A percentile compares a stretch with the other conserved stretches of the same genome.
Conservation (phyloP, 2,797 vertebrate genomes). For the Platyrinchus mystaceus region DNA sequence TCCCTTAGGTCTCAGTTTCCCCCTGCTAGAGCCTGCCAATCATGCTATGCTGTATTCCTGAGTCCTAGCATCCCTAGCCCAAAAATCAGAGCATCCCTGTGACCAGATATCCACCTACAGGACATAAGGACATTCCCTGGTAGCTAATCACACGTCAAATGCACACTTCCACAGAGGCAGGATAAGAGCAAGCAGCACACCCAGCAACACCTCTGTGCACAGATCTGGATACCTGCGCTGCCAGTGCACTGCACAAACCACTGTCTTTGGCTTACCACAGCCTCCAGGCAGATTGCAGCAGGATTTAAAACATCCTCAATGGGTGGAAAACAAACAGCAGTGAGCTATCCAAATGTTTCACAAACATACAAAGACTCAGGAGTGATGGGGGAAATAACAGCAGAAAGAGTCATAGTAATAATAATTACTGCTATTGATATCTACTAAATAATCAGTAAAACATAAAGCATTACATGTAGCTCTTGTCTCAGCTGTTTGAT, state of each 20-base stretch:
- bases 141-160: not conserved
- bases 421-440: not conserved
- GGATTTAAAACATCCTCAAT: not conserved
- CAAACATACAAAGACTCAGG: not conserved
- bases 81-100: not conserved
- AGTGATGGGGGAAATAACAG: not conserved
- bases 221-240: not conserved
- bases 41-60: not conserved
- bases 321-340: not conserved
- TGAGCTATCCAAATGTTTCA: not conserved
- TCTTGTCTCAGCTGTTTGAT: not conserved
- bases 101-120: not conserved
- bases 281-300: not conserved
- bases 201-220: not conserved
- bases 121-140: not conserved
- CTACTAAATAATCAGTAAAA: not conserved
- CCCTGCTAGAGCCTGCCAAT: not conserved
- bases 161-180: not conserved
- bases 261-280: not conserved
- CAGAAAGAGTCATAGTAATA: not conserved
- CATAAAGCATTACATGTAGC: not conserved
- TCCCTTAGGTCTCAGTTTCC: not conserved
- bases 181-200: not conserved
- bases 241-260: not conserved
- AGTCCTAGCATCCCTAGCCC: not conserved